Evolutionary conservation across 2,888 invertebrate species (phyloP).

Genomic region (Scaptomyza flava): DNA sequence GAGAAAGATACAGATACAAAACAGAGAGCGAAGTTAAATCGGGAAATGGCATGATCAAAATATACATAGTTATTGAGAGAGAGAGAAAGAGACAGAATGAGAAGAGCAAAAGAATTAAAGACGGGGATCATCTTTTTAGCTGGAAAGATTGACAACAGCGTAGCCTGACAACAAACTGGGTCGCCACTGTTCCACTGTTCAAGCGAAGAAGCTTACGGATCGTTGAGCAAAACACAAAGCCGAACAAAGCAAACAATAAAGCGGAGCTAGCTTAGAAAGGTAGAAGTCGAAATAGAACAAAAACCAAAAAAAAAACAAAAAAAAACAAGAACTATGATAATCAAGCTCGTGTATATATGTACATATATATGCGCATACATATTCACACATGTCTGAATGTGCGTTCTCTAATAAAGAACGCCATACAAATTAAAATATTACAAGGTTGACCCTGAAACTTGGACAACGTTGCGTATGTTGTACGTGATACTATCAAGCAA

Average conservation of each 20-base stretch:
- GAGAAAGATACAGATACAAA: conserved; percentile 14
- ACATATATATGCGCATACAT: background rate
- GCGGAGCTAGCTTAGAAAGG: conserved; percentile 44
- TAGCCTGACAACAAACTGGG: conserved; percentile 34
- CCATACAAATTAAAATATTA: conserved; percentile 72
- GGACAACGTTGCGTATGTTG: conserved; percentile 28
- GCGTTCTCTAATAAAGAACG: conserved; percentile 44
- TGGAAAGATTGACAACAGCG: background rate
- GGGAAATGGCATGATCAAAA: conserved; percentile 28
- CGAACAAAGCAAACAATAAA: conserved; percentile 34
- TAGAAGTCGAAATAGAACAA: conserved; percentile 16
- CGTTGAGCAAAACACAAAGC: conserved; percentile 43
- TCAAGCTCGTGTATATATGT: conserved; percentile 28
- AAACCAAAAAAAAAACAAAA: background rate
- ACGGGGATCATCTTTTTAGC: background rate
- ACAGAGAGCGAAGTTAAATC: background rate
- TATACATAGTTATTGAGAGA: conserved; percentile 36
- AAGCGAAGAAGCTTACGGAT: conserved; percentile 42
- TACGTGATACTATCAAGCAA: conserved; percentile 5
- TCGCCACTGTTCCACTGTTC: conserved; percentile 3
- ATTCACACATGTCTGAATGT: background rate
- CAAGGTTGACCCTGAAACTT: conserved; percentile 71
- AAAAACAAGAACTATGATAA: conserved; percentile 28
- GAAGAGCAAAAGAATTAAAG: no score
- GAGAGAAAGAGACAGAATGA: background rate